Percentiles rank a stretch among this genome's conserved stretches.
Conservation (phyloP, 2,888 invertebrate genomes). For the Esperia sulphurella region DNA sequence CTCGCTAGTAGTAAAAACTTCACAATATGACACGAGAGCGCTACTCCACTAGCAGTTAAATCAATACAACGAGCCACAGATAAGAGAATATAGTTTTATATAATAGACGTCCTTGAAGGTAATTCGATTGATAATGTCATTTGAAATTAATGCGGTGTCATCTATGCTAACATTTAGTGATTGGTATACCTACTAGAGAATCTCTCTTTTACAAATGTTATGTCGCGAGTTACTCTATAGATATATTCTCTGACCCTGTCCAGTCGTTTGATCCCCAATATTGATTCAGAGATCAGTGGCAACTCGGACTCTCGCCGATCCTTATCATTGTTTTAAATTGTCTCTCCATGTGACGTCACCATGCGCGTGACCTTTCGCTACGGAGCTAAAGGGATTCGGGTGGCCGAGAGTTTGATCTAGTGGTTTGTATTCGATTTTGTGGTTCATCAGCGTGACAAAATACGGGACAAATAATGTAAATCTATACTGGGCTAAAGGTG, state of each 20-base stretch:
- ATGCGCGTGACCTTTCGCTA: conserved; percentile 20
- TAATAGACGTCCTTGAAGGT: no score
- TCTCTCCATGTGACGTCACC: conserved; percentile 22
- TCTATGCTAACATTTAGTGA: no score
- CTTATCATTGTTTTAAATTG: conserved; percentile 70
- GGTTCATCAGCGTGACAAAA: background rate
- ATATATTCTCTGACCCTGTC: conserved; percentile 16
- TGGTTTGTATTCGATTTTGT: background rate
- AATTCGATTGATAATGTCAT: no score
- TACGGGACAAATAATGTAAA: background rate
- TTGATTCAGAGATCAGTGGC: conserved; percentile 63
- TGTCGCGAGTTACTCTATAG: background rate
- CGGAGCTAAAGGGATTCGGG: conserved; percentile 20
- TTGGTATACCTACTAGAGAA: no score
- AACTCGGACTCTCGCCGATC: conserved; percentile 37
- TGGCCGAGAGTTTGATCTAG: conserved; percentile 39
- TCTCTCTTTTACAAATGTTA: no score
- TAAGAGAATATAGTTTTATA: no score
- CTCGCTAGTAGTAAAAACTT: no score
- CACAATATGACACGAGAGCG: no score
- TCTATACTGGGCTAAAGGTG: no score
- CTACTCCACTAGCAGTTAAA: no score
- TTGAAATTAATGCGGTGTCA: no score
- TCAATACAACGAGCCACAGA: no score
- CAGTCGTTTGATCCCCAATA: conserved; percentile 63